Percentiles rank a stretch among this genome's conserved stretches.
Conservation (phyloP, 2,888 invertebrate genomes). For the Fabriciana adippe region DNA sequence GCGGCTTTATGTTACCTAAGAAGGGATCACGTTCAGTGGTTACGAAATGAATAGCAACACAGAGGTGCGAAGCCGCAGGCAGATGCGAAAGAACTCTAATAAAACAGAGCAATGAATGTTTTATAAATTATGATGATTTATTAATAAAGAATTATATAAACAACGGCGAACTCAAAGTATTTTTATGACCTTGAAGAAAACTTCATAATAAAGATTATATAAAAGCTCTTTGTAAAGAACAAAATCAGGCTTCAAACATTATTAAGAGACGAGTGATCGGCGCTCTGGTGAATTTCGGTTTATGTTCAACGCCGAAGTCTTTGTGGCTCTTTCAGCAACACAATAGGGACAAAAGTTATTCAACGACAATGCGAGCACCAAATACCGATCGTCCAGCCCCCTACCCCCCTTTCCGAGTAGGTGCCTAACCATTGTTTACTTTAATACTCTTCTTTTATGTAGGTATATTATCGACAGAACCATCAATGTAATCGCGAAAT, state of each 20-base stretch:
- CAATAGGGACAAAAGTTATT: constrained; percentile 83
- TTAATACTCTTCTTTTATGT: constrained; percentile 78
- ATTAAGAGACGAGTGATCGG: constrained; percentile 78
- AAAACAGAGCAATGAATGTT: not conserved
- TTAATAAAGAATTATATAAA: not conserved
- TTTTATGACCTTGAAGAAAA: constrained; percentile 32
- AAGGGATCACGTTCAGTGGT: too few species aligned
- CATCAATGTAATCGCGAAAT: constrained; percentile 64
- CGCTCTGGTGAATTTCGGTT: constrained; percentile 80
- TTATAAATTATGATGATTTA: not conserved
- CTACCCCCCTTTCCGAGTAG: constrained; percentile 56
- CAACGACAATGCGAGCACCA: constrained; percentile 82
- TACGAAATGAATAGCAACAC: too few species aligned
- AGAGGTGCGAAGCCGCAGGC: too few species aligned
- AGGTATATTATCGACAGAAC: constrained; percentile 63
- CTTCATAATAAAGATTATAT: constrained; percentile 33
- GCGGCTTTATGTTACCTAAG: too few species aligned
- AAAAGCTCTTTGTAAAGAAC: constrained; percentile 35
- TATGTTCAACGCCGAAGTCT: constrained; percentile 78
- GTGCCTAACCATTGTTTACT: constrained; percentile 78
- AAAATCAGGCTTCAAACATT: constrained; percentile 58
- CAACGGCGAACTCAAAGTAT: not conserved
- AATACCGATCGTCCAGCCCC: constrained; percentile 79
- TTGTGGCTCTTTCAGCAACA: constrained; percentile 80
- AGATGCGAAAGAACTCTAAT: not conserved